A percentile compares a stretch with the other conserved stretches of the same genome.
Conservation (phyloP, 2,113 vertebrate species). For the Sula dactylatra region DNA sequence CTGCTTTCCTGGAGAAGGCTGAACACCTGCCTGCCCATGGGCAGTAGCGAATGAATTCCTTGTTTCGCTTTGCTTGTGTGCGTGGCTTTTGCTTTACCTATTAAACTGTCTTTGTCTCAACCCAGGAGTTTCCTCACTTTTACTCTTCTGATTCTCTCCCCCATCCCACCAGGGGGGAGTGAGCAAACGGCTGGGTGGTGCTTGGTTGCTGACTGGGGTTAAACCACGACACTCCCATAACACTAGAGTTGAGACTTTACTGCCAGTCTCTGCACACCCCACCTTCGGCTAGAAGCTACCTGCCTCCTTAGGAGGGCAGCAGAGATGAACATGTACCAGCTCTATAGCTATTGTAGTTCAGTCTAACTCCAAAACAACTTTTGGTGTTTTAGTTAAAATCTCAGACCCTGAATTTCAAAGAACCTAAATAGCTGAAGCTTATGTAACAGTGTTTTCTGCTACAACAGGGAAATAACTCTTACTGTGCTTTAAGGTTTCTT, state of each 20-base stretch:
- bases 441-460: background rate
- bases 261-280: accelerated
- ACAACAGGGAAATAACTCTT: background rate
- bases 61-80: too few relatives aligned
- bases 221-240: too few relatives aligned
- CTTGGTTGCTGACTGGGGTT: too few relatives aligned
- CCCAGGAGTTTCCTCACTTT: too few relatives aligned
- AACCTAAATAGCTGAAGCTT: background rate
- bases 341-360: background rate
- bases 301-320: background rate
- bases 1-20: too few relatives aligned
- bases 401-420: background rate
- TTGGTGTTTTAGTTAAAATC: background rate
- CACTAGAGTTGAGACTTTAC: background rate
- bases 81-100: too few relatives aligned
- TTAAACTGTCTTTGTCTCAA: too few relatives aligned
- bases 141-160: too few relatives aligned
- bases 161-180: too few relatives aligned
- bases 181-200: too few relatives aligned
- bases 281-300: background rate
- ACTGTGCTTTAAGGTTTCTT: accelerated
- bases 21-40: too few relatives aligned
- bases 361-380: background rate
- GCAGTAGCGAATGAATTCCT: too few relatives aligned
- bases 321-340: background rate